These are phyloP conservation scores for Drosophila pachea DNA, from an alignment of 1,140 invertebrate genomes.

Conservation along the genomic window DNA sequence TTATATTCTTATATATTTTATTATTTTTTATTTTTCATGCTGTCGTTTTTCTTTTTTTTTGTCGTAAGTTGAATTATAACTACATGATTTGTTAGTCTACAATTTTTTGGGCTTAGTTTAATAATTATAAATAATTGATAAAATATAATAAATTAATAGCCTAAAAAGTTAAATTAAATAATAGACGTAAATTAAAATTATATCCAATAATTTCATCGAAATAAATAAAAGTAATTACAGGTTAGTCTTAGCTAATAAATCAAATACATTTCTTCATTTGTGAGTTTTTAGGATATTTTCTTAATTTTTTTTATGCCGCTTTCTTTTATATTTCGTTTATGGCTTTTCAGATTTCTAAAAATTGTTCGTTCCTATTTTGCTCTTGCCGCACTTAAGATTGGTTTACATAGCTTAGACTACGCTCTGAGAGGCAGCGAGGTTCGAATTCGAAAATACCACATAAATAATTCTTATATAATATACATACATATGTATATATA, in stretches of 20 bases:
- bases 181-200: conserved; percentile 24
- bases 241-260: conserved; percentile 44
- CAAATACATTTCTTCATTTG: conserved; percentile 67
- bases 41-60: conserved; percentile 20
- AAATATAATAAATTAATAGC: conserved; percentile 66
- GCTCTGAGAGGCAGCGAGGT: conserved; percentile 78
- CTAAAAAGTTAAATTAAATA: conserved; percentile 41
- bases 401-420: conserved; percentile 54
- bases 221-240: conserved; percentile 56
- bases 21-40: conserved; percentile 59
- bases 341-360: conserved; percentile 9
- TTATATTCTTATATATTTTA: conserved; percentile 60
- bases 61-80: conserved; percentile 37
- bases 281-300: conserved; percentile 34
- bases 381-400: conserved; percentile 27
- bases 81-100: conserved; percentile 61
- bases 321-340: conserved; percentile 45
- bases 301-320: conserved; percentile 27
- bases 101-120: conserved; percentile 30
- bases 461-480: conserved; percentile 14
- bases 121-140: conserved; percentile 59
- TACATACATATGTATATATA: conserved; percentile 14
- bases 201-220: conserved; percentile 61
- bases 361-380: too few relatives aligned
- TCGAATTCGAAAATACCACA: conserved; percentile 53